Evolutionary conservation across 2,888 invertebrate genomes (phyloP).

Genomic region (Lordiphosa fenestrarum): DNA sequence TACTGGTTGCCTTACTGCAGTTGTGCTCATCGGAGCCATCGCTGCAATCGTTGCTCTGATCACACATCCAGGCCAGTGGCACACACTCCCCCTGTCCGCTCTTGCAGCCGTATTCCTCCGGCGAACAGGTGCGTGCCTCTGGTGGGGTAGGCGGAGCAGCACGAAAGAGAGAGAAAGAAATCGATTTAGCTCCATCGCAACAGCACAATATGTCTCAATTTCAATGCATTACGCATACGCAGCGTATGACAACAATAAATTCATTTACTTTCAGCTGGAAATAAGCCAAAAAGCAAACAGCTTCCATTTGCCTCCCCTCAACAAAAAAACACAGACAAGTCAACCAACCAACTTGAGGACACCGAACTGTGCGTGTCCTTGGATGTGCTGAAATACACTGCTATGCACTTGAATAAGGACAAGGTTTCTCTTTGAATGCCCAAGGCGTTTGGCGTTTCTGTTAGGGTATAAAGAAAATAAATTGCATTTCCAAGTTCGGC

Average conservation of each 20-base stretch:
- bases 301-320: too few species aligned
- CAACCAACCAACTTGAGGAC: too few species aligned
- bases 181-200: too few species aligned
- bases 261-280: conserved; percentile 35
- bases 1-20: conserved; percentile 88
- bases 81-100: conserved; percentile 92
- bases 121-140: conserved; percentile 92
- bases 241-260: conserved; percentile 48
- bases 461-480: too few species aligned
- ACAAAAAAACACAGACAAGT: too few species aligned
- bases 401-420: too few species aligned
- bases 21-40: conserved; percentile 95
- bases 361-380: too few species aligned
- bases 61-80: conserved; percentile 96
- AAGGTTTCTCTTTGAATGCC: too few species aligned
- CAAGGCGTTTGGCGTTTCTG: too few species aligned
- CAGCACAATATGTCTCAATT: background rate
- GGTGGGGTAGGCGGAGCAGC: conserved; percentile 72
- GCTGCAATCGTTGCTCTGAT: conserved; percentile 92
- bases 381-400: too few species aligned
- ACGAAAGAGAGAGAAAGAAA: background rate
- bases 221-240: conserved; percentile 30
- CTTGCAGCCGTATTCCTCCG: conserved; percentile 93
- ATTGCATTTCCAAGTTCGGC: too few species aligned
- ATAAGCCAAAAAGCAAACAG: too few species aligned